phyloP scores from a whole-genome alignment of 2,888 invertebrate species.

The Drosophila sordidula region DNA sequence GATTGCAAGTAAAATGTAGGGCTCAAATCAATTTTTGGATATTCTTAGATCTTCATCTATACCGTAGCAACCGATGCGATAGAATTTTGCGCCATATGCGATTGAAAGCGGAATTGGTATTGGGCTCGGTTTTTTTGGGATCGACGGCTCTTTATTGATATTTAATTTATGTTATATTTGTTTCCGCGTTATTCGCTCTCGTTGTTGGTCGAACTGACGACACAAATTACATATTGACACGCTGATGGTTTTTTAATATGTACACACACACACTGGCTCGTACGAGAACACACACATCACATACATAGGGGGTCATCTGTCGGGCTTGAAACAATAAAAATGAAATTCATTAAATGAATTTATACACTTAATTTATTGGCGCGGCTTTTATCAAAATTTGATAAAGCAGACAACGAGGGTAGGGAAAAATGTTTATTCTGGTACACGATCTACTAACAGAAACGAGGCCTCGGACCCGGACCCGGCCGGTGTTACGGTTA shows the following conservation, averaged over 20 bases:
- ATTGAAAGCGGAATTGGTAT: constrained; percentile 2
- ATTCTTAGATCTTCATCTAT: constrained; percentile 53
- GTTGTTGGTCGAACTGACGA: constrained; percentile 52
- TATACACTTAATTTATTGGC: constrained; percentile 82
- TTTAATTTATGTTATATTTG: constrained; percentile 81
- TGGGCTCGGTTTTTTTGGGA: constrained; percentile 23
- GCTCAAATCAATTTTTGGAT: constrained; percentile 62
- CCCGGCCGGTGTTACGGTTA: constrained; percentile 11
- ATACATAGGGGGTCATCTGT: constrained; percentile 55
- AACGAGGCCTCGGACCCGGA: constrained; percentile 5
- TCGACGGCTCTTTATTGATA: constrained; percentile 63
- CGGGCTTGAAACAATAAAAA: constrained; percentile 70
- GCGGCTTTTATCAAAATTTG: constrained; percentile 81
- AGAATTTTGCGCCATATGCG: constrained; percentile 41
- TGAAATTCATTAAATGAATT: constrained; percentile 80
- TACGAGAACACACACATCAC: constrained; percentile 20
- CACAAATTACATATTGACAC: constrained; percentile 82
- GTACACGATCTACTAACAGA: constrained; percentile 25
- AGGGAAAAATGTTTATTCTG: constrained; percentile 22
- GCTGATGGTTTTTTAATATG: constrained; percentile 83
- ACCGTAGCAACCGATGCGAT: constrained; percentile 18
- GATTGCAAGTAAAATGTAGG: constrained; percentile 11
- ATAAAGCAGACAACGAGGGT: constrained; percentile 62
- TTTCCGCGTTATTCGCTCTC: constrained; percentile 41
- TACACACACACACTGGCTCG: constrained; percentile 49